Percentiles rank a stretch among this genome's conserved stretches.
These are phyloP conservation scores for Mustelus asterias DNA, from an alignment of 2,113 vertebrate genomes.

Conservation along the genomic window DNA sequence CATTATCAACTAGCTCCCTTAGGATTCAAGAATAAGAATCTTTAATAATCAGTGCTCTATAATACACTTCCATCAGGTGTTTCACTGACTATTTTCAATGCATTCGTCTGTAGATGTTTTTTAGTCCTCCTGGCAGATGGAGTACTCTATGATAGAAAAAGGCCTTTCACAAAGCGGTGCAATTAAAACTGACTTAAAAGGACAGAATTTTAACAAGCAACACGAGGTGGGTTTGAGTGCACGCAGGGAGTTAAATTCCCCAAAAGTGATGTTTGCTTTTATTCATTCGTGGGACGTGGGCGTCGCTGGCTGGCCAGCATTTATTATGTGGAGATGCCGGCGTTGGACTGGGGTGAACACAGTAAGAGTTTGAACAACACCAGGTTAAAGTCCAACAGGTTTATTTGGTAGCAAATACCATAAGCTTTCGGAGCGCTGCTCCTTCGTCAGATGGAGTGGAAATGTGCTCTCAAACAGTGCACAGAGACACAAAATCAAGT, in stretches of 20 bases:
- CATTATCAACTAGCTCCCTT: neutral
- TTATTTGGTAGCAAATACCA: too few species aligned
- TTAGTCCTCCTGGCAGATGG: neutral
- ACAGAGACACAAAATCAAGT: too few species aligned
- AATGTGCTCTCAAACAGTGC: too few species aligned
- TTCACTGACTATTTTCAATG: neutral
- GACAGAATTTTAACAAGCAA: neutral
- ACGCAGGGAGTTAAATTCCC: neutral
- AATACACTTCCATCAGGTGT: neutral
- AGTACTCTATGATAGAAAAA: neutral
- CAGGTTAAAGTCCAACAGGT: too few species aligned
- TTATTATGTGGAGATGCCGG: too few species aligned
- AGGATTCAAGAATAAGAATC: neutral
- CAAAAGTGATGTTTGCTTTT: neutral
- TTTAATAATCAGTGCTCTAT: neutral
- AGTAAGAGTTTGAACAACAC: too few species aligned
- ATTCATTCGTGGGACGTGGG: too few species aligned
- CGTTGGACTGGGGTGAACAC: too few species aligned
- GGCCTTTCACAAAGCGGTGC: neutral
- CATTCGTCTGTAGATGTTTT: neutral
- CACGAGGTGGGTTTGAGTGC: neutral
- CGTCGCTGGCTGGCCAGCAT: too few species aligned
- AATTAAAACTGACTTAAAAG: neutral
- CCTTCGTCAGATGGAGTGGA: too few species aligned
- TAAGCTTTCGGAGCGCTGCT: too few species aligned